Base-by-base conservation (phyloP, 2,113 vertebrate species). In the Terrapene triunguis region DNA sequence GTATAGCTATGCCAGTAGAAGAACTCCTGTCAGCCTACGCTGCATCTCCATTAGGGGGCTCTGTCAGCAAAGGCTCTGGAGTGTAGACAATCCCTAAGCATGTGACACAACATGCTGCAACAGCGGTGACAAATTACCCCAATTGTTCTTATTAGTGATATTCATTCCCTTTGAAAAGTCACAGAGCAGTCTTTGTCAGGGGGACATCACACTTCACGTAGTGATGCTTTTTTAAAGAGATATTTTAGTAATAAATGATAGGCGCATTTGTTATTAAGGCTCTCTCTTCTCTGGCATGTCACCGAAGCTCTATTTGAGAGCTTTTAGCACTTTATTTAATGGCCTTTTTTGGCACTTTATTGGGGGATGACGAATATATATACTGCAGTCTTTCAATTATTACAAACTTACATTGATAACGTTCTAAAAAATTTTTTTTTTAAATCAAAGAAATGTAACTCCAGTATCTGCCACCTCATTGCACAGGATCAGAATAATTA, bases 381-480 rank as follows among this genome's bases (percentile, higher is more conserved):
- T 42, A 42, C 3, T 10, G 3, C 24, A 35, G 25, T 62, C 53
- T 47, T 29, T 32, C 16, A 54, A 47, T 55, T 32, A 3, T 59
- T 50, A 27, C 44, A 50, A 42, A 57, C 53, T 27, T 57, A 78
- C 27, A 47, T 24, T 27, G 22, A 48, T 24, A 74, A 84, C 85
- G 82, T 85, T 32, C 21, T 59, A 48, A 38, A 55, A 44, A 17
- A 7, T 7, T 7, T 44, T 44, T 44, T 44, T 44, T 44, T 16
- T 57, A 38, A 13, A 32, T 1, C n/a, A 80, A 55, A 76, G 10
- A 62, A 74, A 84, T 6, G 51, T 55, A 27, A 78, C 13, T 32
- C 48, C 22, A 47, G 51, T 7, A 79, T 5, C 4, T 83, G 50
- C 42, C 38, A 89, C 14, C 97, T 96, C 93, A 96, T 95, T 97